Base-by-base conservation (phyloP, 23 tunicate species). In the Trididemnum clinides region DNA sequence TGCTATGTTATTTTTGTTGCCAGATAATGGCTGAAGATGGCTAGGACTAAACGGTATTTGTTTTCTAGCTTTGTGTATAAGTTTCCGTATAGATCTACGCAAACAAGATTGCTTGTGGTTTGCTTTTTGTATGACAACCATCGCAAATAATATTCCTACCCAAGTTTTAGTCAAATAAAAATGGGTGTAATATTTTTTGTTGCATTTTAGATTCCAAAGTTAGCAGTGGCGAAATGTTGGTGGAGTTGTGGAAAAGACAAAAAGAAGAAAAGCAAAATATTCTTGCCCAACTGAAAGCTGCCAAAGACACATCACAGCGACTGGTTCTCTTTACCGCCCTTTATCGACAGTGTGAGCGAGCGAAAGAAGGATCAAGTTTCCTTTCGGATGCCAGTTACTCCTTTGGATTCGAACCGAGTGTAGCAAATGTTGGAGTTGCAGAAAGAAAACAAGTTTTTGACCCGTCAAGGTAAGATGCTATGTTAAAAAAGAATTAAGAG, bases 401-500 rank as follows among this genome's bases (percentile, higher is more conserved):
- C 32, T 25, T 88, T 33, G 36, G 64, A n/a, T 85, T 85, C 37
- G 80, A 85, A 1, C 31, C 74, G 1, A 71, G 71, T 23, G 88
- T 82, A 1, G 57, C 88, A 0, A 73, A 82, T 2, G 88, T 74
- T 5, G 82, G 62, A 23, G 72, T 90, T 20, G 85, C 89, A 18
- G 95, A 90, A 70, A 85, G 95, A 85, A 85, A 72, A 32, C 95
- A 85, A 88, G 35, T 35, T 34, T 83, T 77, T 34, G 89, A 90
- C 27, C 88, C 88, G 10, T 36, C 84, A 39, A 90, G 88, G 95
- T 85, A n/a, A n/a, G n/a, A n/a, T n/a, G n/a, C n/a, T n/a, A n/a
- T n/a, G n/a, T n/a, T n/a, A n/a, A n/a, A n/a, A n/a, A n/a, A n/a
- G n/a, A n/a, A n/a, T n/a, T n/a, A n/a, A n/a, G n/a, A n/a, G n/a